Percentiles rank a stretch among this genome's conserved stretches.
phyloP scores from a whole-genome alignment of 2,888 invertebrate species.

The Papilio demoleus region DNA sequence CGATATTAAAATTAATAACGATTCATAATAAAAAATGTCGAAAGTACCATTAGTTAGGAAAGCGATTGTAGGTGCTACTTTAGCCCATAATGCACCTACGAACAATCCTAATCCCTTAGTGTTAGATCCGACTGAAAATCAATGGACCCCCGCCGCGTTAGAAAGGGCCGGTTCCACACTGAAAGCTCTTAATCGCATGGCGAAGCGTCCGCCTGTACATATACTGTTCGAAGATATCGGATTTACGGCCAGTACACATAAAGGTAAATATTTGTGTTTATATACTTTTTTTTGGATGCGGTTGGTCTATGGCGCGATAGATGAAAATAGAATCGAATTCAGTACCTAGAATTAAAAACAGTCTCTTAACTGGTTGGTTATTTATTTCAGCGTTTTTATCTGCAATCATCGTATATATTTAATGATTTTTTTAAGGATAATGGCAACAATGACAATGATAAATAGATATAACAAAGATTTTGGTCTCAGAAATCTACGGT shows the following conservation, averaged over 20 bases:
- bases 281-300: constrained; percentile 20
- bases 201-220: constrained; percentile 84
- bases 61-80: constrained; percentile 71
- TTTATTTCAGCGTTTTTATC: too few species aligned
- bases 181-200: constrained; percentile 81
- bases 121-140: constrained; percentile 50
- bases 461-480: too few species aligned
- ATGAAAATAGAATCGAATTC: too few species aligned
- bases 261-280: constrained; percentile 56
- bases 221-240: constrained; percentile 84
- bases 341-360: too few species aligned
- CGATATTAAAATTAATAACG: constrained; percentile 37
- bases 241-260: constrained; percentile 77
- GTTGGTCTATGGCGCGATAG: too few species aligned
- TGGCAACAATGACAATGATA: too few species aligned
- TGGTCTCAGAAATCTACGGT: too few species aligned
- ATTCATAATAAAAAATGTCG: constrained; percentile 58
- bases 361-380: too few species aligned
- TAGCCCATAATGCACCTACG: constrained; percentile 57
- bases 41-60: constrained; percentile 70
- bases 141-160: constrained; percentile 78
- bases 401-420: too few species aligned
- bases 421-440: too few species aligned
- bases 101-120: constrained; percentile 44
- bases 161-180: constrained; percentile 78